Conservation (phyloP, 2,797 vertebrate species). For the Heterohyrax brucei region DNA sequence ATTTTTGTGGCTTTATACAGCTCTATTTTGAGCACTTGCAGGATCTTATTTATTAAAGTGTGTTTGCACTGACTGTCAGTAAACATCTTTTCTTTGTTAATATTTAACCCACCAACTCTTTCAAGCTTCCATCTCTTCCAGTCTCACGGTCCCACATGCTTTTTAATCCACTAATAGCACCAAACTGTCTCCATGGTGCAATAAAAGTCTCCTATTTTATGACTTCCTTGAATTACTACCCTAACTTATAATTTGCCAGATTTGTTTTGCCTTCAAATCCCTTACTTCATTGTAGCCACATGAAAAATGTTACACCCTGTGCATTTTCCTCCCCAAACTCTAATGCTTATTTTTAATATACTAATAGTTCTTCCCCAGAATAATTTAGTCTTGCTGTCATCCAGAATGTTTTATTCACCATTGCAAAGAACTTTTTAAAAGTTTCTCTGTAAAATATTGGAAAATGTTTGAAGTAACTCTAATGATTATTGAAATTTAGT, state of each 20-base stretch:
- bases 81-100: slow-evolving; percentile 92
- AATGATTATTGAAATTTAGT: slow-evolving; percentile 65
- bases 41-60: slow-evolving; percentile 86
- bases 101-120: slow-evolving; percentile 91
- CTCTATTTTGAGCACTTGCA: slow-evolving; percentile 84
- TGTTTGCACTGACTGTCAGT: slow-evolving; percentile 89
- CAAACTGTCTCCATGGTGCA: slow-evolving; percentile 90
- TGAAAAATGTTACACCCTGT: slow-evolving; percentile 80
- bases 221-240: slow-evolving; percentile 92
- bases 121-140: slow-evolving; percentile 89
- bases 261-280: slow-evolving; percentile 90
- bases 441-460: slow-evolving; percentile 85
- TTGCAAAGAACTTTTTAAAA: slow-evolving; percentile 80
- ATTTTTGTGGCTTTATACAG: slow-evolving; percentile 82
- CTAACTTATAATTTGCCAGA: slow-evolving; percentile 91
- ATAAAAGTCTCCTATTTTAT: slow-evolving; percentile 92
- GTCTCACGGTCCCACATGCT: slow-evolving; percentile 90
- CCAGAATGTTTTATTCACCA: slow-evolving; percentile 80
- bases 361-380: slow-evolving; percentile 82
- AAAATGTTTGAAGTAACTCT: slow-evolving; percentile 65
- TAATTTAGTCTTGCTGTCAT: slow-evolving; percentile 83
- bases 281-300: slow-evolving; percentile 89
- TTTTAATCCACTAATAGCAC: slow-evolving; percentile 91
- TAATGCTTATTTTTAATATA: slow-evolving; percentile 89
- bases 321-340: slow-evolving; percentile 87